phyloP scores from a whole-genome alignment of 1,140 invertebrate genomes.

The Microplitis demolitor region DNA sequence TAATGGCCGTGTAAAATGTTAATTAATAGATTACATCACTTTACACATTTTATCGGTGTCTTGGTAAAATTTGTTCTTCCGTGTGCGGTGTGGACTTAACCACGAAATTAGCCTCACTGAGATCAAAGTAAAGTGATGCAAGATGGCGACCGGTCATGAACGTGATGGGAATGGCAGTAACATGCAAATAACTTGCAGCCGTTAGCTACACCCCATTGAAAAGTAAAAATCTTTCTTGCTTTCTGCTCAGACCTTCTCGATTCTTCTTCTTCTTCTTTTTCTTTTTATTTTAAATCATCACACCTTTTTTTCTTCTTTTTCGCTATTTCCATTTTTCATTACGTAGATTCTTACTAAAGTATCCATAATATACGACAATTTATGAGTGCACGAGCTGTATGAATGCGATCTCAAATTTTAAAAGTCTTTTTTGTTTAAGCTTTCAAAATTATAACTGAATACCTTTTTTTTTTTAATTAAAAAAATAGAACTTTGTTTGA shows the following conservation, averaged over 20 bases:
- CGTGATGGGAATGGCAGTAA: slow-evolving; percentile 33
- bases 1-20: neutral
- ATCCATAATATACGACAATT: no score
- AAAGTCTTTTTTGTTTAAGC: no score
- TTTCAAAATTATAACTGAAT: no score
- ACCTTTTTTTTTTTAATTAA: no score
- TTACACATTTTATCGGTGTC: neutral
- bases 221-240: slow-evolving; percentile 13
- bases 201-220: slow-evolving; percentile 17
- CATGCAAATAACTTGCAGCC: slow-evolving; percentile 36
- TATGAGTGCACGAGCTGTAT: no score
- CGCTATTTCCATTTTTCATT: neutral
- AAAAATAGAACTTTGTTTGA: no score
- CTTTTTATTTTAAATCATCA: neutral
- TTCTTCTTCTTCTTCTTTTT: neutral
- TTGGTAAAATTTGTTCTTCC: neutral
- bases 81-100: slow-evolving; percentile 19
- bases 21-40: neutral
- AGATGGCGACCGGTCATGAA: slow-evolving; percentile 33
- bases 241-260: neutral
- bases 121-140: slow-evolving; percentile 39
- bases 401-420: no score
- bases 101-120: slow-evolving; percentile 32
- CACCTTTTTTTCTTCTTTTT: neutral
- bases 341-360: no score